A percentile compares a stretch with the other conserved stretches of the same genome.
Evolutionary conservation across 1,140 invertebrate species (phyloP).

Genomic region (Alviniconcha marisindica): DNA sequence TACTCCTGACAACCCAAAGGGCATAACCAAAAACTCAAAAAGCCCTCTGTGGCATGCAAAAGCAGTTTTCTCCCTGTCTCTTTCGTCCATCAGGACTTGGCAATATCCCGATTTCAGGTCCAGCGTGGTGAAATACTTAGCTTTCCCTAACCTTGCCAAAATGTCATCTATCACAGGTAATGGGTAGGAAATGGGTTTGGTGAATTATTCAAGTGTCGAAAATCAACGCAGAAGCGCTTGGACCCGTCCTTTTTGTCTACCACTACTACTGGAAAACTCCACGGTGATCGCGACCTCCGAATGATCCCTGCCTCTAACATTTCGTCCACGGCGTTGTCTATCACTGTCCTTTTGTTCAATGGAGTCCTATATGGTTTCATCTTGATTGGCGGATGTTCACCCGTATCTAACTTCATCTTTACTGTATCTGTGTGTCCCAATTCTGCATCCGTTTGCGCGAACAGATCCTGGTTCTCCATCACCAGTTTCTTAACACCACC

Average conservation of each 20-base stretch:
- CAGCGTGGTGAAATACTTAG: constrained; percentile 50
- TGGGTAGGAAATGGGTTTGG: constrained; percentile 26
- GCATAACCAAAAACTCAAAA: constrained; percentile 55
- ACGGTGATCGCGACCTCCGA: constrained; percentile 39
- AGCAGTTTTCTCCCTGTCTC: constrained; percentile 70
- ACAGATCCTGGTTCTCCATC: constrained; percentile 24
- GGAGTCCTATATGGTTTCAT: constrained; percentile 50
- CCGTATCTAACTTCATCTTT: constrained; percentile 49
- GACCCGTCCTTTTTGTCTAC: constrained; percentile 59
- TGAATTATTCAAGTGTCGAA: constrained; percentile 59
- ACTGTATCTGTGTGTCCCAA: constrained; percentile 41
- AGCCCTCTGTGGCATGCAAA: constrained; percentile 48
- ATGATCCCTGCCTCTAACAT: constrained; percentile 48
- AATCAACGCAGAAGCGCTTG: constrained; percentile 62
- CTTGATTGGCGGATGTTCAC: constrained; percentile 45
- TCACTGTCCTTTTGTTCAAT: constrained; percentile 35
- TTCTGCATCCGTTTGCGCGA: constrained; percentile 29
- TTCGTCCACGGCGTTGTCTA: constrained; percentile 39
- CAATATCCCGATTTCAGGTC: constrained; percentile 66
- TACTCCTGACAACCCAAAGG: constrained; percentile 48
- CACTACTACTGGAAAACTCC: constrained; percentile 64
- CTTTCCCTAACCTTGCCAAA: background rate
- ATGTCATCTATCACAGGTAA: background rate
- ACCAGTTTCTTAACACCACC: constrained; percentile 15
- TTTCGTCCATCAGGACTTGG: constrained; percentile 71